phyloP scores from a whole-genome alignment of 2,797 vertebrate genomes.

The Coregonus ussuriensis region DNA sequence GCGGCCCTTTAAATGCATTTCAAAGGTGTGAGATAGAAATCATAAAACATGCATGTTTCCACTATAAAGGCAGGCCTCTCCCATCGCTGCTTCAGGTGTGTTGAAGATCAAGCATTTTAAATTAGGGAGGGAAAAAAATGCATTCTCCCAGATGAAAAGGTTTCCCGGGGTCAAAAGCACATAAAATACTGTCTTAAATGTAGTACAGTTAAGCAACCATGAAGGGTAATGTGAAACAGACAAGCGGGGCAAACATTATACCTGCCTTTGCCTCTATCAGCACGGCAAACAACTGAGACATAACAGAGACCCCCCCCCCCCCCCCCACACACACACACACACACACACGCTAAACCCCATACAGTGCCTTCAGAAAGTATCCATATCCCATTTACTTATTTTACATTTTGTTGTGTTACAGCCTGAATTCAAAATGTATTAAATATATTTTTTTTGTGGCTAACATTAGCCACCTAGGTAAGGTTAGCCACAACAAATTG shows the following conservation, averaged over 20 bases:
- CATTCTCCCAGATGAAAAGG: conserved; percentile 61
- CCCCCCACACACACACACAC: not conserved
- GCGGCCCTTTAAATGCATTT: conserved; percentile 35
- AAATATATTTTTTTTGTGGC: too few relatives aligned
- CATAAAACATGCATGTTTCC: conserved; percentile 47
- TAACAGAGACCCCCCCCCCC: conserved; percentile 8
- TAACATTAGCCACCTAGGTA: too few relatives aligned
- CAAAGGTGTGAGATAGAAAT: conserved; percentile 58
- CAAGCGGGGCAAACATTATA: conserved; percentile 35
- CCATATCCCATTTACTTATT: too few relatives aligned
- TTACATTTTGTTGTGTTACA: too few relatives aligned
- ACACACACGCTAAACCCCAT: too few relatives aligned
- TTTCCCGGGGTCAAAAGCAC: conserved; percentile 64
- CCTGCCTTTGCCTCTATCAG: conserved; percentile 47
- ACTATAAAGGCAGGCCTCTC: conserved; percentile 23
- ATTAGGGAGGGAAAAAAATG: conserved; percentile 50
- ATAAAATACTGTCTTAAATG: conserved; percentile 65
- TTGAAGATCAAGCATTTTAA: conserved; percentile 62
- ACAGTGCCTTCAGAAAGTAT: too few relatives aligned
- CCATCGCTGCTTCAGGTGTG: conserved; percentile 29
- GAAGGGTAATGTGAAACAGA: conserved; percentile 64
- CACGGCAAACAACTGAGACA: conserved; percentile 42
- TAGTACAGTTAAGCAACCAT: conserved; percentile 52
- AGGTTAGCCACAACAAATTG: too few relatives aligned
- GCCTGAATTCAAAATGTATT: too few relatives aligned